These are phyloP conservation scores for Ophraella communa DNA, from an alignment of 2,888 invertebrate genomes.

Conservation along the genomic window DNA sequence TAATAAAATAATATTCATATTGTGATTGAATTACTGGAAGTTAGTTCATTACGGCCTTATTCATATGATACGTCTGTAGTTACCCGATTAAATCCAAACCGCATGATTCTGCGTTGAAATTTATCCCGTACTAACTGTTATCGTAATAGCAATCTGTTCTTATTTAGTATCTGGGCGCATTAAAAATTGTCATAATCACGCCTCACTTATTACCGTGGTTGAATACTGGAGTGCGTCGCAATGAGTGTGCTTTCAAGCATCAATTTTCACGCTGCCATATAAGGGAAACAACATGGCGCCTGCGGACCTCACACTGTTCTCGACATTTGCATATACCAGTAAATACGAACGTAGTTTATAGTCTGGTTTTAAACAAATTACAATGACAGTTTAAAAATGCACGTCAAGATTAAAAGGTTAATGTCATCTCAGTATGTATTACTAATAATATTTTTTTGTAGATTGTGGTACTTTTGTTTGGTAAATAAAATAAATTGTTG, in stretches of 20 bases:
- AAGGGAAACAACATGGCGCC: conserved; percentile 56
- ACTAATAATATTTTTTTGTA: too few relatives aligned
- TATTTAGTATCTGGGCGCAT: conserved; percentile 40
- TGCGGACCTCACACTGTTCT: conserved; percentile 53
- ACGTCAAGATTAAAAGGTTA: not conserved
- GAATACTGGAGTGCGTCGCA: conserved; percentile 39
- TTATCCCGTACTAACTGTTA: not conserved
- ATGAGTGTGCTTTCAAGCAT: conserved; percentile 48
- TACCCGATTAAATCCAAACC: not conserved
- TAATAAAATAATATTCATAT: too few relatives aligned
- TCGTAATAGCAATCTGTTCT: conserved; percentile 32
- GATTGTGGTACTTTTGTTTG: too few relatives aligned
- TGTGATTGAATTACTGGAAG: too few relatives aligned
- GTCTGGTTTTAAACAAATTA: not conserved
- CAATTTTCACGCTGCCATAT: conserved; percentile 57
- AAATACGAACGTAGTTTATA: not conserved
- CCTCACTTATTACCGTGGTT: conserved; percentile 44
- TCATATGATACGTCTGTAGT: too few relatives aligned
- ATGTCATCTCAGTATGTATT: not conserved
- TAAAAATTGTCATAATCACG: conserved; percentile 50
- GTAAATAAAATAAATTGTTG: too few relatives aligned
- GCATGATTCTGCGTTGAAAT: not conserved
- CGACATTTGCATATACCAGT: conserved; percentile 30
- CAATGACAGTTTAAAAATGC: not conserved
- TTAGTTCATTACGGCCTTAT: too few relatives aligned